phyloP scores from a whole-genome alignment of 35 echinoderm and acorn worm species.

The Eucidaris tribuloides region DNA sequence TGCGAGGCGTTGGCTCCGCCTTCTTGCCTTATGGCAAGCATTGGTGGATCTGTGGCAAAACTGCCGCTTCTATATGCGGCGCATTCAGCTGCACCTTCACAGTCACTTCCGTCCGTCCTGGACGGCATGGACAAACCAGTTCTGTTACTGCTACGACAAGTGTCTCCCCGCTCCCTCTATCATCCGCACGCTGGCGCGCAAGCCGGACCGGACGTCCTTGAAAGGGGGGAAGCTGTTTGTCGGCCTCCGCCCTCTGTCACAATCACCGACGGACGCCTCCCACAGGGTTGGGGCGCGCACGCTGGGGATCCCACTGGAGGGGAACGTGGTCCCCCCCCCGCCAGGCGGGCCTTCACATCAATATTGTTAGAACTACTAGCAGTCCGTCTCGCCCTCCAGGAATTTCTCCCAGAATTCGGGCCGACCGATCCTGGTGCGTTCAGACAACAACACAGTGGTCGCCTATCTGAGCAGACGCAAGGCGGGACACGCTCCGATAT shows the following conservation, averaged over 20 bases:
- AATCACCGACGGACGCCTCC: not conserved
- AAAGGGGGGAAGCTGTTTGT: not conserved
- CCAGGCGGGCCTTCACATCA: not conserved
- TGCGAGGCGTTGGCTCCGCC: not conserved
- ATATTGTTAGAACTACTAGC: not conserved
- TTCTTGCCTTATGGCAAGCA: constrained; percentile 30
- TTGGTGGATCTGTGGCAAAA: constrained; percentile 31
- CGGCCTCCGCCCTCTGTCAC: not conserved
- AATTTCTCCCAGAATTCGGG: not conserved
- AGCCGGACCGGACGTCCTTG: not conserved
- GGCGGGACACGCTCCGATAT: not conserved
- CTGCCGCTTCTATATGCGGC: constrained; percentile 39
- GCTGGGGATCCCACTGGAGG: not conserved
- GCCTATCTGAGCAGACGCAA: constrained; percentile 59
- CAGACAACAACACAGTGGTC: constrained; percentile 42
- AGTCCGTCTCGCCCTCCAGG: not conserved
- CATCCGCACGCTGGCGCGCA: not conserved
- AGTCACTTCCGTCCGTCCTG: not conserved
- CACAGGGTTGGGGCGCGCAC: constrained; percentile 2
- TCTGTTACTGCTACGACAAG: not conserved
- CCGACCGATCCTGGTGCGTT: not conserved
- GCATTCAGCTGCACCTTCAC: constrained; percentile 39
- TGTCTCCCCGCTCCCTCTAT: not conserved
- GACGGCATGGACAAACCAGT: not conserved
- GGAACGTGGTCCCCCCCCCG: not conserved